A percentile compares a stretch with the other conserved stretches of the same genome.
These are phyloP conservation scores for Popillia japonica DNA, from an alignment of 1,140 invertebrate species.

Conservation along the genomic window DNA sequence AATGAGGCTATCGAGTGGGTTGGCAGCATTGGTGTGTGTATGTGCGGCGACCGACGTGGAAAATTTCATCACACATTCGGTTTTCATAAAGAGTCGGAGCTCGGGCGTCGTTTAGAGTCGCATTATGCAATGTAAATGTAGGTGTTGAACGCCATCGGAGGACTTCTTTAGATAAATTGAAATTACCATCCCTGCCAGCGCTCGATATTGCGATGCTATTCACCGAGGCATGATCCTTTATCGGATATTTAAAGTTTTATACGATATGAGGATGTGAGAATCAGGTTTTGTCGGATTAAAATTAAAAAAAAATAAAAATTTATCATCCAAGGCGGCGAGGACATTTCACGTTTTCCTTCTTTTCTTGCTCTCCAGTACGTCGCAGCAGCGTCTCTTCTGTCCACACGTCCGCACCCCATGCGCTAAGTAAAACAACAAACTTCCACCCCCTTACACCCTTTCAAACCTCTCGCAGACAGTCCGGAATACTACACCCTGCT, in stretches of 20 bases:
- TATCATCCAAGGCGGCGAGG: too few species aligned
- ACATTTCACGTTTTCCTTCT: too few species aligned
- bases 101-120: background rate
- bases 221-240: too few species aligned
- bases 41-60: background rate
- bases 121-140: background rate
- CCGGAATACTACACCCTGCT: background rate
- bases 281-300: too few species aligned
- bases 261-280: too few species aligned
- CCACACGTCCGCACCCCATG: background rate
- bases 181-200: background rate
- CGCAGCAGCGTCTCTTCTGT: background rate
- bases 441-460: background rate
- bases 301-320: too few species aligned
- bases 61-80: conserved; percentile 6
- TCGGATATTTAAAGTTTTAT: too few species aligned
- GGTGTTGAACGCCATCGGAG: background rate
- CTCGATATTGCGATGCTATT: background rate
- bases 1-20: background rate
- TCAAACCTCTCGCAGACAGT: background rate
- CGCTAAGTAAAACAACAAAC: background rate
- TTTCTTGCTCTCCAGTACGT: too few species aligned
- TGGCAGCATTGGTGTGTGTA: background rate
- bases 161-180: conserved; percentile 1
- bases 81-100: background rate